Evolutionary conservation across 2,113 vertebrate genomes (phyloP).

Genomic region (Tachysurus fulvidraco): DNA sequence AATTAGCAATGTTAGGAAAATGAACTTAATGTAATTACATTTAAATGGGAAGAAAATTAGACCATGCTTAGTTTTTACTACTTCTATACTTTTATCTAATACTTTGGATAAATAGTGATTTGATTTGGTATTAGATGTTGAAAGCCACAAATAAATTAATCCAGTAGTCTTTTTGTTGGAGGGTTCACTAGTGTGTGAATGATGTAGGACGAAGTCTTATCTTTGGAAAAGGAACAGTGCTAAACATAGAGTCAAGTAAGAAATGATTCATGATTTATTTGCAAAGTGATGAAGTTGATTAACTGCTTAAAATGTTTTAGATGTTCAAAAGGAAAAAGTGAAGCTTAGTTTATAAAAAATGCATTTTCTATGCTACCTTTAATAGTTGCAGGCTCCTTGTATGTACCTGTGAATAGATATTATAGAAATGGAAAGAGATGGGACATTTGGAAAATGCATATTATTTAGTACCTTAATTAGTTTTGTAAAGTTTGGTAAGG

Average conservation of each 20-base stretch:
- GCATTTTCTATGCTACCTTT: not conserved
- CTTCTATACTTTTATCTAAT: no score
- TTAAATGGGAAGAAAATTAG: no score
- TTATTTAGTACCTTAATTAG: not conserved
- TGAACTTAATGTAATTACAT: no score
- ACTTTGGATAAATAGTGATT: not conserved
- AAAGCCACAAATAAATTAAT: not conserved
- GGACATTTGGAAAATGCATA: not conserved
- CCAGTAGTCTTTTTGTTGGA: not conserved
- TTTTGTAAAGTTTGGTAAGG: not conserved
- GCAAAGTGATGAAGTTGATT: not conserved
- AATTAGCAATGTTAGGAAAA: not conserved
- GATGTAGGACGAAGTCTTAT: not conserved
- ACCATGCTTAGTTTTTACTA: no score
- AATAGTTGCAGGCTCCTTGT: not conserved
- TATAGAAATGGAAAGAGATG: not conserved
- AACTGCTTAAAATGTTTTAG: not conserved
- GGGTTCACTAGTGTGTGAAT: constrained; percentile 1
- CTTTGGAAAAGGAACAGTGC: constrained; percentile 11
- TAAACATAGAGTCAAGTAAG: constrained; percentile 4
- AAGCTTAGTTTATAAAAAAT: not conserved
- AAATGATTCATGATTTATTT: not conserved
- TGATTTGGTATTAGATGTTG: not conserved
- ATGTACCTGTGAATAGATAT: not conserved
- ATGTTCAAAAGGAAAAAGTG: not conserved